Conservation (phyloP, 2,797 vertebrate genomes). For the Phoxinus dragarum region DNA sequence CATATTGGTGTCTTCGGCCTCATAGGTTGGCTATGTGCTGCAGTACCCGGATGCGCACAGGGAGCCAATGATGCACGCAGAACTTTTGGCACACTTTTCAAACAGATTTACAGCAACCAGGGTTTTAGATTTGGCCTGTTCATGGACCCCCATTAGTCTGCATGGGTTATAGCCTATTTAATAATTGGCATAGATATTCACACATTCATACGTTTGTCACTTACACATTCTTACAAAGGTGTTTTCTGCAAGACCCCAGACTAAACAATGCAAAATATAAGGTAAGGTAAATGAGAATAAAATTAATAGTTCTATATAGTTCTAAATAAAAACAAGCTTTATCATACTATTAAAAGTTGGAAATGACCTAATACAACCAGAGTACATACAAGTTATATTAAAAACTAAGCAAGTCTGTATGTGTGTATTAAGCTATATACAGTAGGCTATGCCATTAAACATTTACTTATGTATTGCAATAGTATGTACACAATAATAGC, state of each 20-base stretch:
- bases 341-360: not conserved
- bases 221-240: not conserved
- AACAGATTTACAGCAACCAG: slow-evolving; percentile 53
- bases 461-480: not conserved
- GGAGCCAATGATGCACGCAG: slow-evolving; percentile 84
- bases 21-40: slow-evolving; percentile 84
- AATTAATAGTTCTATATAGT: not conserved
- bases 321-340: not conserved
- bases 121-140: not conserved
- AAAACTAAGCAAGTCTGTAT: not conserved
- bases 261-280: not conserved
- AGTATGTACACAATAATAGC: not conserved
- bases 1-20: slow-evolving; percentile 96
- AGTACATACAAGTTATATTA: not conserved
- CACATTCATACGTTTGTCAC: not conserved
- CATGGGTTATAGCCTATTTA: not conserved
- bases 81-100: slow-evolving; percentile 72
- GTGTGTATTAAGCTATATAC: no score
- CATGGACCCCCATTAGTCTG: not conserved
- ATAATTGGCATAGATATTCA: not conserved
- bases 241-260: not conserved
- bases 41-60: slow-evolving; percentile 89
- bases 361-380: not conserved
- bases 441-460: no score
- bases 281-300: not conserved